These are phyloP conservation scores for Dendrolimus kikuchii DNA, from an alignment of 1,140 invertebrate genomes.

Conservation along the genomic window DNA sequence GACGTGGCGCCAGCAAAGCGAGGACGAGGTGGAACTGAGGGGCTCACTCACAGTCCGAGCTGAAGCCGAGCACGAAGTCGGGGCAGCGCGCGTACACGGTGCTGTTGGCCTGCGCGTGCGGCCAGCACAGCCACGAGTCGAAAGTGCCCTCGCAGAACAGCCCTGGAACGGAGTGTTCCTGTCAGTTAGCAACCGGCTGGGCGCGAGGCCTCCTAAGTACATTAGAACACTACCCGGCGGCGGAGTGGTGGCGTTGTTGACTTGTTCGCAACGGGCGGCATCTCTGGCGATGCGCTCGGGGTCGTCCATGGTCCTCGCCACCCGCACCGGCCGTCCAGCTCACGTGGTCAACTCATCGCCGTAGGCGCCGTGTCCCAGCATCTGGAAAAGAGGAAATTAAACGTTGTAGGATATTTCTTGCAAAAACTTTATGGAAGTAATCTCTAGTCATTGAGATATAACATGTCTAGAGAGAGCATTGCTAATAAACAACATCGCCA, in stretches of 20 bases:
- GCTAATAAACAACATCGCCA: too few relatives aligned
- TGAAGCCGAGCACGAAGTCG: slow-evolving; percentile 84
- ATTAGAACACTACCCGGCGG: slow-evolving; percentile 7
- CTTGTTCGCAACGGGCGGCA: slow-evolving; percentile 23
- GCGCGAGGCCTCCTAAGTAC: too few relatives aligned
- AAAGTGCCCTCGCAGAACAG: slow-evolving; percentile 81
- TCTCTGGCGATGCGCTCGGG: slow-evolving; percentile 41
- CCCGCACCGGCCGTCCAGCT: neutral
- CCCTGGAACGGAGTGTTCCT: slow-evolving; percentile 3
- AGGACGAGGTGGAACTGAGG: neutral
- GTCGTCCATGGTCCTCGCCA: slow-evolving; percentile 35
- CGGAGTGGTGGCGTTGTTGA: slow-evolving; percentile 34
- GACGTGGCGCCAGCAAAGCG: neutral
- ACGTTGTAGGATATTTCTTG: too few relatives aligned
- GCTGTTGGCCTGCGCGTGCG: slow-evolving; percentile 82
- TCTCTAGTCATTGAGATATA: too few relatives aligned
- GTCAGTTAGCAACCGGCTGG: too few relatives aligned
- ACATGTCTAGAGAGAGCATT: too few relatives aligned
- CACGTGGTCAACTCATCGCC: neutral
- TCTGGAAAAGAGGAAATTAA: too few relatives aligned
- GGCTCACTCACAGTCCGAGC: slow-evolving; percentile 67
- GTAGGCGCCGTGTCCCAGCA: too few relatives aligned
- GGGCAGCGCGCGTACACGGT: slow-evolving; percentile 83
- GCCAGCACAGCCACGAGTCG: slow-evolving; percentile 92
- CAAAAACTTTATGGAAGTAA: too few relatives aligned